These are phyloP conservation scores for Drosophila peninsularis DNA, from an alignment of 2,888 invertebrate species.

Conservation along the genomic window DNA sequence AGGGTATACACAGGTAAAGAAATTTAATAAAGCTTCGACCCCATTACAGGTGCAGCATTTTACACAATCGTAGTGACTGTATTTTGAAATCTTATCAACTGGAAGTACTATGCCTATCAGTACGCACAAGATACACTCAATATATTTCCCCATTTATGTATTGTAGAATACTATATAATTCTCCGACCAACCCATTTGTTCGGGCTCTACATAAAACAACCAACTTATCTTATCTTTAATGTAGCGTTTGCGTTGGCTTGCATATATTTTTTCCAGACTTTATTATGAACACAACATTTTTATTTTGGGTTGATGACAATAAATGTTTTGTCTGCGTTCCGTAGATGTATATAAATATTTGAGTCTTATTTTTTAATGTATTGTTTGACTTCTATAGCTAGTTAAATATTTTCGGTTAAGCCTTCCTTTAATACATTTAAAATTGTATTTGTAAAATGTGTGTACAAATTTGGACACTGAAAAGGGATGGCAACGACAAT, in stretches of 20 bases:
- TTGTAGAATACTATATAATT: slow-evolving; percentile 20
- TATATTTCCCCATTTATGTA: slow-evolving; percentile 22
- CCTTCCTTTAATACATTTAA: neutral
- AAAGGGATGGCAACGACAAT: neutral
- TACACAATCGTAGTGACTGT: slow-evolving; percentile 40
- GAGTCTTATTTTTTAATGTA: neutral
- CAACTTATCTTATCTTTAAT: slow-evolving; percentile 62
- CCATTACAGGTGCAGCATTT: slow-evolving; percentile 61
- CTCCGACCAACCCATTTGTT: slow-evolving; percentile 31
- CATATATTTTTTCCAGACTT: slow-evolving; percentile 14
- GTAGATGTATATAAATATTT: slow-evolving; percentile 1
- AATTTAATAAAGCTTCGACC: slow-evolving; percentile 15
- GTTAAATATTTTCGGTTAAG: neutral
- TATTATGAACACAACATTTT: slow-evolving; percentile 25
- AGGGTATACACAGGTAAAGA: neutral
- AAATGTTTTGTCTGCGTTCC: slow-evolving; percentile 13
- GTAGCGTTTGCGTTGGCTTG: slow-evolving; percentile 20
- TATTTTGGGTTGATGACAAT: slow-evolving; percentile 44
- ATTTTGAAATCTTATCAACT: slow-evolving; percentile 61
- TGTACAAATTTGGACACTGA: neutral
- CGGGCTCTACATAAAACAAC: slow-evolving; percentile 61
- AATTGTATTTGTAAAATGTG: neutral
- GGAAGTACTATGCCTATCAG: slow-evolving; percentile 48
- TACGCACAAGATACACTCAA: slow-evolving; percentile 27
- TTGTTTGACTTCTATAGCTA: neutral